Conservation (phyloP, 2,888 invertebrate species). For the Lasiommata megera region DNA sequence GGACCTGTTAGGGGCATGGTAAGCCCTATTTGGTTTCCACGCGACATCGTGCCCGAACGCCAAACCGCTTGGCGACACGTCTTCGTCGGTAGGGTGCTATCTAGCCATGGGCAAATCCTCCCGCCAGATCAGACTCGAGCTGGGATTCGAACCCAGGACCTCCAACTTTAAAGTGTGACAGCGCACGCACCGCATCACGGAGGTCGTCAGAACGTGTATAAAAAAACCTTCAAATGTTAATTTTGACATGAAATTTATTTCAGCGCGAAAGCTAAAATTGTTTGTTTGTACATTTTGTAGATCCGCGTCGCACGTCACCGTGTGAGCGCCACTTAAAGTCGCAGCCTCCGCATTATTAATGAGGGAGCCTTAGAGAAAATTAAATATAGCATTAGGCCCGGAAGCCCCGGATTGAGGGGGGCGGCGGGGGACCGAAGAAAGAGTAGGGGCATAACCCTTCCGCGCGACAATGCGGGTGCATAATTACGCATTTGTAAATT, state of each 20-base stretch:
- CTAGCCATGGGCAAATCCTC: no score
- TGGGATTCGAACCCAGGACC: no score
- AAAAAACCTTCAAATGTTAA: neutral
- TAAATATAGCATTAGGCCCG: constrained; percentile 82
- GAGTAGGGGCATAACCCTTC: constrained; percentile 63
- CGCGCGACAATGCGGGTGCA: constrained; percentile 80
- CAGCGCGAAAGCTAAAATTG: neutral
- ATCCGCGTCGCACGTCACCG: constrained; percentile 61
- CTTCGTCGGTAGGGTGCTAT: no score
- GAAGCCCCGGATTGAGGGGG: constrained; percentile 67
- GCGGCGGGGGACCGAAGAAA: constrained; percentile 46
- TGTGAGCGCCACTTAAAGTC: constrained; percentile 81
- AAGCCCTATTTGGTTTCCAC: no score
- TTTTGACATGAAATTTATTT: neutral
- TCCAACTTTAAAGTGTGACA: no score
- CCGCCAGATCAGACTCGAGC: no score
- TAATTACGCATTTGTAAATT: constrained; percentile 82
- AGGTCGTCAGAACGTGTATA: neutral
- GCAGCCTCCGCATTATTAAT: constrained; percentile 79
- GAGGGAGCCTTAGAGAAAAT: constrained; percentile 81
- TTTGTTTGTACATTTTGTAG: constrained; percentile 42
- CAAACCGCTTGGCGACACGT: no score
- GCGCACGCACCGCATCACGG: no score
- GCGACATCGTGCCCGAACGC: no score
- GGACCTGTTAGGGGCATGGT: no score